Conservation (phyloP, 2,888 invertebrate species). For the Pherbina coryleti region DNA sequence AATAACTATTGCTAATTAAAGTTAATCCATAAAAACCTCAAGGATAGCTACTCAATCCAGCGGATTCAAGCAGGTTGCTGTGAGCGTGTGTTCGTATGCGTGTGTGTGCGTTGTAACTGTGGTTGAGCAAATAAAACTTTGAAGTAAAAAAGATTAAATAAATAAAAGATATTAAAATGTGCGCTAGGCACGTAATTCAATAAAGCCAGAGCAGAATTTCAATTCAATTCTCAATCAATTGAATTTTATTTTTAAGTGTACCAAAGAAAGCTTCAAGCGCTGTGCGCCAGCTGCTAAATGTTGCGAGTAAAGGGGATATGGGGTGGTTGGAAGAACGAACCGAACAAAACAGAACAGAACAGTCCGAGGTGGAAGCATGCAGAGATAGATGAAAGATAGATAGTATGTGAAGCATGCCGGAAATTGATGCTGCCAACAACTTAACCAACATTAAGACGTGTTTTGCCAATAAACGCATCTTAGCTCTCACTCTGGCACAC, state of each 20-base stretch:
- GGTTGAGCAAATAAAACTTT: background rate
- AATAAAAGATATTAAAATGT: conserved; percentile 45
- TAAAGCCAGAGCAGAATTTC: conserved; percentile 53
- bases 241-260: conserved; percentile 10
- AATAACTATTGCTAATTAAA: too few species aligned
- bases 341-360: too few species aligned
- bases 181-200: conserved; percentile 57
- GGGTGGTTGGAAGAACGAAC: too few species aligned
- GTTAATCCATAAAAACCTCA: too few species aligned
- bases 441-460: background rate
- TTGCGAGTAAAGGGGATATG: too few species aligned
- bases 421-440: conserved; percentile 1
- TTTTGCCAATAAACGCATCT: background rate
- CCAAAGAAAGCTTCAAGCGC: background rate
- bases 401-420: background rate
- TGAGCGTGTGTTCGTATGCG: background rate
- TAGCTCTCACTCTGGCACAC: background rate
- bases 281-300: too few species aligned
- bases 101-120: background rate
- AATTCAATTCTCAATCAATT: conserved; percentile 43
- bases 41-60: too few species aligned
- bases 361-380: background rate
- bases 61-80: too few species aligned
- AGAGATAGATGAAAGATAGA: background rate
- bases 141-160: conserved; percentile 11